Base-by-base conservation (phyloP, 2,113 vertebrate genomes). In the Macrotis lagotis region DNA sequence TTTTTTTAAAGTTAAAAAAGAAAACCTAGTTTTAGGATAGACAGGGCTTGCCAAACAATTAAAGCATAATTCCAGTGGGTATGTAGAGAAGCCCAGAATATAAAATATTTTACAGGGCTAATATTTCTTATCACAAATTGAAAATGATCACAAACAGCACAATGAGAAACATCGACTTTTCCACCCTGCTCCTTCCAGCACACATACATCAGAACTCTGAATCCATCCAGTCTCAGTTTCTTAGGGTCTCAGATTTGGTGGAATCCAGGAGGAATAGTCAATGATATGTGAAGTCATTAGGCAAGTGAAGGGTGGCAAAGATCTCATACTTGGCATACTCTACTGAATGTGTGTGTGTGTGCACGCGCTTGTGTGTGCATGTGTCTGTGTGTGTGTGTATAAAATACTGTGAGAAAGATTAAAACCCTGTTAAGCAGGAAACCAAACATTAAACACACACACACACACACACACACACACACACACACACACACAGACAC, bases 1-100 rank as follows among this genome's bases (percentile, higher is more conserved):
- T 93, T 50, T 90, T n/a, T 44, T n/a, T n/a, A n/a, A 44, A 83
- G 44, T 6, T n/a, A n/a, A 44, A 94, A 88, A 74, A 88, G 26
- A 88, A 50, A 91, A 83, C 2, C 2, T 88, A 37, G 52, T 93
- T 66, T 95, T 88, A 92, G 48, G 96, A 83, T 51, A 94, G 92
- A 25, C 11, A n/a, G 55, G 28, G 59, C 44, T 94, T 96, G 92
- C 51, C 91, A 50, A 94, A 66, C 47, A 50, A 22, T 2, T 55
- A 51, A 95, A 93, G 90, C 50, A 49, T 28, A 44, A 59, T 51
- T 14, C 44, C 50, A 89, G 51, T 44, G n/a, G n/a, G 7, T 37
- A 25, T 90, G 48, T 88, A 37, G 90, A 0, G 1, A 48, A 93
- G 28, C 24, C 91, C 51, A n/a, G 19, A 83, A 83, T 83, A 83